These are phyloP conservation scores for Chionodraco myersi DNA, from an alignment of 2,113 vertebrate genomes.

Conservation along the genomic window DNA sequence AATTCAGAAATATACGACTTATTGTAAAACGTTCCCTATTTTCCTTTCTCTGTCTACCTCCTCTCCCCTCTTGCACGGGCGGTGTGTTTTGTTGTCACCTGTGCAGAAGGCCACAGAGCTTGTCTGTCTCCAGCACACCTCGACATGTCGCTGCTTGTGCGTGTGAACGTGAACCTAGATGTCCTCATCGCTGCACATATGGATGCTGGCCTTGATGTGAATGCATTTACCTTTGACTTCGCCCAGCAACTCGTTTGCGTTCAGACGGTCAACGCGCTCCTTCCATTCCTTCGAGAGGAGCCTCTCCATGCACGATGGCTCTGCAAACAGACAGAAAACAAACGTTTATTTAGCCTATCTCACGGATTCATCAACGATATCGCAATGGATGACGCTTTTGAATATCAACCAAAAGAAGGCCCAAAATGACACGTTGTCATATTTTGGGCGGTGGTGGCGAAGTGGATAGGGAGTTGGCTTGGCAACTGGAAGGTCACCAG, in stretches of 20 bases:
- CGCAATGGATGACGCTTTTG: too few relatives aligned
- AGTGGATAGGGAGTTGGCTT: too few relatives aligned
- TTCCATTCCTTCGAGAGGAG: slow-evolving; percentile 96
- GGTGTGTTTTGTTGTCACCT: background rate
- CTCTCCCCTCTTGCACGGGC: background rate
- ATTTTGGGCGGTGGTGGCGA: too few relatives aligned
- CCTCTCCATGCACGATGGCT: slow-evolving; percentile 92
- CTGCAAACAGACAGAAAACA: slow-evolving; percentile 65
- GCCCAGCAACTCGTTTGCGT: slow-evolving; percentile 91
- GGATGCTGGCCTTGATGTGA: background rate
- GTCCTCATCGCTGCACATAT: background rate
- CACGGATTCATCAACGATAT: too few relatives aligned
- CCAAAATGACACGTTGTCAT: background rate
- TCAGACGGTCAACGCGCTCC: slow-evolving; percentile 93
- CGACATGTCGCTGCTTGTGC: background rate
- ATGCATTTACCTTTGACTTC: slow-evolving; percentile 92
- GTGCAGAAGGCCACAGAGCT: background rate
- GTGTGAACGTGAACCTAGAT: background rate
- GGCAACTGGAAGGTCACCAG: too few relatives aligned
- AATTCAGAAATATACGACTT: too few relatives aligned
- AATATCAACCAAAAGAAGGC: background rate
- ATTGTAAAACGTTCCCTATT: too few relatives aligned
- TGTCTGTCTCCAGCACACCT: background rate
- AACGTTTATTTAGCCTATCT: background rate
- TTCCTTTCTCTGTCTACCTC: background rate